Percentiles rank a stretch among this genome's conserved stretches.
These are phyloP conservation scores for Herminia tarsipennalis DNA, from an alignment of 2,888 invertebrate species.

Conservation along the genomic window DNA sequence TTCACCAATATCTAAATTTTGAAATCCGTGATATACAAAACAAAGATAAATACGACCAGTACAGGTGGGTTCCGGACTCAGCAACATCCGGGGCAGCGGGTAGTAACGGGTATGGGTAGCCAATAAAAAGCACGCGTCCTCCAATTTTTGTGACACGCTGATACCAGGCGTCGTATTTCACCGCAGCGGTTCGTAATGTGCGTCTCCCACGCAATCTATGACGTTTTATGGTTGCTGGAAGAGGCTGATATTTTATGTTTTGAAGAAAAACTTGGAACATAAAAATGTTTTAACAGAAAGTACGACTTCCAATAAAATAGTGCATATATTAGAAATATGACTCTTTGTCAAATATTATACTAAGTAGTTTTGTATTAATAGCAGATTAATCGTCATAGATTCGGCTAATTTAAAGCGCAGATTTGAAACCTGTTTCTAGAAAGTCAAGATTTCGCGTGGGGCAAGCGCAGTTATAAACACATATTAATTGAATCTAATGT, in stretches of 20 bases:
- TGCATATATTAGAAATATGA: no score
- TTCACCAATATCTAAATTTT: conserved; percentile 14
- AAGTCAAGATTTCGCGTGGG: no score
- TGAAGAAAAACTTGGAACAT: neutral
- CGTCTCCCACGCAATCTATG: conserved; percentile 58
- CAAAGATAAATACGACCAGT: conserved; percentile 43
- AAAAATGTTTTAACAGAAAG: no score
- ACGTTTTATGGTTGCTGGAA: conserved; percentile 34
- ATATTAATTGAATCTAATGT: no score
- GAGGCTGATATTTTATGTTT: conserved; percentile 22
- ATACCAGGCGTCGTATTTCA: conserved; percentile 67
- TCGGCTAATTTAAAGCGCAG: no score
- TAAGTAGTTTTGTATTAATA: no score
- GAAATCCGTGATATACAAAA: conserved; percentile 18
- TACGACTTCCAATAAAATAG: no score
- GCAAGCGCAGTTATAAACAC: no score
- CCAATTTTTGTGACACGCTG: conserved; percentile 71
- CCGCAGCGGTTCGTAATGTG: conserved; percentile 67
- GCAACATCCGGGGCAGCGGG: conserved; percentile 27
- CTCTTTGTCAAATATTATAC: no score
- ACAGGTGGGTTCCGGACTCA: conserved; percentile 51
- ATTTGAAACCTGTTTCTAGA: no score
- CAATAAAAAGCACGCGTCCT: conserved; percentile 69
- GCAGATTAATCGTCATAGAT: no score
- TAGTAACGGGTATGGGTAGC: conserved; percentile 21